phyloP scores from a whole-genome alignment of 1,140 invertebrate genomes.

The Venustaconcha ellipsiformis region DNA sequence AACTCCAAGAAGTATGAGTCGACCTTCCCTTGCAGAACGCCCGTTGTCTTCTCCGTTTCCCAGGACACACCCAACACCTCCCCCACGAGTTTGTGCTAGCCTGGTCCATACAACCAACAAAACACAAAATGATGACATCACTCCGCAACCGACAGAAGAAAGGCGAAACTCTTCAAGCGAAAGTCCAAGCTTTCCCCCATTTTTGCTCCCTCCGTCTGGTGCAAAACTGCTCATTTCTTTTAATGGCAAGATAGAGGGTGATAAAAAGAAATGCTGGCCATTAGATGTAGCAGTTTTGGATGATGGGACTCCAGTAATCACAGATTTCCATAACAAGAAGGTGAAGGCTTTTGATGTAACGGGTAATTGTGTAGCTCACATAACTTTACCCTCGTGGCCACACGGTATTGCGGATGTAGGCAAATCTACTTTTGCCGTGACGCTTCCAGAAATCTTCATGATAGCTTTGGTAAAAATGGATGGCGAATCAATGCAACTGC shows the following conservation, averaged over 20 bases:
- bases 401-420: constrained; percentile 46
- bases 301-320: constrained; percentile 47
- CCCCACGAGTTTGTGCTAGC: too few relatives aligned
- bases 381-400: constrained; percentile 43
- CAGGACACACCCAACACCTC: too few relatives aligned
- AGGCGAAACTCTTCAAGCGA: neutral
- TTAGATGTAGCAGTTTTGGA: constrained; percentile 45
- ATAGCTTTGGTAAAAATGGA: constrained; percentile 39
- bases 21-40: too few relatives aligned
- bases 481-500: constrained; percentile 39
- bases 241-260: constrained; percentile 45
- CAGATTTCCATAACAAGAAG: constrained; percentile 51
- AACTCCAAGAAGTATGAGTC: too few relatives aligned
- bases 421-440: constrained; percentile 42
- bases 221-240: constrained; percentile 39
- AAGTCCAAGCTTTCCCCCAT: neutral
- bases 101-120: neutral
- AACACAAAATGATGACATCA: neutral
- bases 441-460: constrained; percentile 45
- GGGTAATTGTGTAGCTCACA: constrained; percentile 39
- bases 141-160: neutral
- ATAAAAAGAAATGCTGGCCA: constrained; percentile 51
- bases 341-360: constrained; percentile 46
- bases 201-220: neutral
- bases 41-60: too few relatives aligned